Evolutionary conservation across 1,140 invertebrate species (phyloP).

Genomic region (Halictus rubicundus): DNA sequence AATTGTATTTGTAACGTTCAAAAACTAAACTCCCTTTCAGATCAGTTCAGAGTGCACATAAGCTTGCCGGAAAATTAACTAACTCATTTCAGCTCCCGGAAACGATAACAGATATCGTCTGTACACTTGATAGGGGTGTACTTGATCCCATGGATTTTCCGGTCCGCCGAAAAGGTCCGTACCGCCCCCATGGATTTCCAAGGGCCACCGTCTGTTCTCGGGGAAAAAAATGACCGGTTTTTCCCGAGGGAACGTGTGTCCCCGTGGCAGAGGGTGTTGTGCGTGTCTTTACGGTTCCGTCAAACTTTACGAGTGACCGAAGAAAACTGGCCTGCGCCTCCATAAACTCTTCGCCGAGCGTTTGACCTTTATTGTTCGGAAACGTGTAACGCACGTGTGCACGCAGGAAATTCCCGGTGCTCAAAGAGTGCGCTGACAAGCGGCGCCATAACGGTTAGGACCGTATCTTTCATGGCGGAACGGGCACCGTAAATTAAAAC

Average conservation of each 20-base stretch:
- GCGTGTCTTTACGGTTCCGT: slow-evolving; percentile 25
- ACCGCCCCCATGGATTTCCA: too few relatives aligned
- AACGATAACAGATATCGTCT: too few relatives aligned
- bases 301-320: slow-evolving; percentile 33
- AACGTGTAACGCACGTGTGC: slow-evolving; percentile 58
- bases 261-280: neutral
- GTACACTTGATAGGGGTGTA: neutral
- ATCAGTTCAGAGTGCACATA: too few relatives aligned
- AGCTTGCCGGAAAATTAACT: too few relatives aligned
- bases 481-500: slow-evolving; percentile 46
- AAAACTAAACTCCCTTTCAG: too few relatives aligned
- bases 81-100: too few relatives aligned
- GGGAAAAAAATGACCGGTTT: neutral
- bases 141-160: neutral
- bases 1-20: too few relatives aligned
- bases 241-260: neutral
- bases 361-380: slow-evolving; percentile 52
- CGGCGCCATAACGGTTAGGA: slow-evolving; percentile 1
- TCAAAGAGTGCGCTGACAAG: slow-evolving; percentile 45
- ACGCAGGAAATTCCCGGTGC: slow-evolving; percentile 25
- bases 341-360: slow-evolving; percentile 36
- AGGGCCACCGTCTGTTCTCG: neutral
- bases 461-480: slow-evolving; percentile 33
- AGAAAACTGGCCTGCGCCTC: slow-evolving; percentile 1
- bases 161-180: neutral